Evolutionary conservation across 2,797 vertebrate genomes (phyloP), one percentile per base, ranked within the genome.

Genomic region (Dermochelys coriacea): DNA sequence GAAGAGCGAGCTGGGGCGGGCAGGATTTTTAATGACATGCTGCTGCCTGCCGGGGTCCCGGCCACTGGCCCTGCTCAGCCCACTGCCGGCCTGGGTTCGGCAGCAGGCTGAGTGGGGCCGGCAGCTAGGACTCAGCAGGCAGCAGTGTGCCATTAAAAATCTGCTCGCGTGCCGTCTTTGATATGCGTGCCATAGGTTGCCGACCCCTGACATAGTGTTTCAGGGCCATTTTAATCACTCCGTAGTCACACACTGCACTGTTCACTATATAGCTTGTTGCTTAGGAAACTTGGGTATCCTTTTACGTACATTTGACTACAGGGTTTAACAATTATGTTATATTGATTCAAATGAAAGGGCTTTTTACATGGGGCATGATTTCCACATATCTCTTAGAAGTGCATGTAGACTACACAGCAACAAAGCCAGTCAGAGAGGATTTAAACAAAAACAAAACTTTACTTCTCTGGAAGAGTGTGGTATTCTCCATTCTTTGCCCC

Each of bases 161-260:
- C 41, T 41, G 41, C 41, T 41, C 41, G 5, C 41, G 4, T 41
- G 41, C 41, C 5, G 41, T 41, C 41, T 41, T 41, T 41, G 41
- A 41, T 41, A 41, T 41, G 41, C 41, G 5, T 41, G 41, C 41
- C 5, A 41, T 37, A 37, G 37, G 37, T 37, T 37, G 37, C 37
- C n/a, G n/a, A n/a, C n/a, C n/a, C n/a, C 37, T 37, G 37, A 85
- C 93, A 93, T 96, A 96, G 52, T 25, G 74, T 52, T 15, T 85
- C 7, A 0, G 9, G 29, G 31, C 59, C 16, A n/a, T 5, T 89
- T 85, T 47, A 93, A 96, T 96, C 95, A 79, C 50, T 96, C 97
- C 95, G 34, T 90, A 93, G 78, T 95, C 92, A 25, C 92, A 25
- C 31, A 3, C 31, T 52, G 15, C 61, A 90, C 21, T 71, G 86